These are phyloP conservation scores for Lepidurus packardi DNA, from an alignment of 1,140 invertebrate genomes.

Conservation along the genomic window DNA sequence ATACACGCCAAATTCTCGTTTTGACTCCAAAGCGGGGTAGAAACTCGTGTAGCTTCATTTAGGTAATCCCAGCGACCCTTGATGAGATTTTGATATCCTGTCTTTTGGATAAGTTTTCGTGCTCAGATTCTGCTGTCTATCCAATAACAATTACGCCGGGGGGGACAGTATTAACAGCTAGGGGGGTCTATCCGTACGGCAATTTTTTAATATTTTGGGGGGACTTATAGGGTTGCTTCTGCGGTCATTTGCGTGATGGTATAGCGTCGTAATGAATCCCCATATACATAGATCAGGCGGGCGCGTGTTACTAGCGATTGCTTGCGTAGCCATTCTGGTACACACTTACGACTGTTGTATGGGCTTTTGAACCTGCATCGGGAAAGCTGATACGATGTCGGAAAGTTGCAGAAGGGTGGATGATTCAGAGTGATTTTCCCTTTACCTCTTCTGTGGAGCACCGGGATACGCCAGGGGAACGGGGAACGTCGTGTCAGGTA, in stretches of 20 bases:
- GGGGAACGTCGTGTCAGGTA: slow-evolving; percentile 1
- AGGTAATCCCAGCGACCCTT: not conserved
- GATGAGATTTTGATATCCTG: not conserved
- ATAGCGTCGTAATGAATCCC: not conserved
- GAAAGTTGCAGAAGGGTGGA: not conserved
- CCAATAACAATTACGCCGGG: too few relatives aligned
- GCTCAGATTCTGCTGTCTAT: too few relatives aligned
- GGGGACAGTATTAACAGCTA: too few relatives aligned
- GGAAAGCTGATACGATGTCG: not conserved
- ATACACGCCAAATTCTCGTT: not conserved
- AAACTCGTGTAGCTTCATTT: not conserved
- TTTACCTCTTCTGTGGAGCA: not conserved
- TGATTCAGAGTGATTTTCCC: slow-evolving; percentile 9
- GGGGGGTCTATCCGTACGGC: not conserved
- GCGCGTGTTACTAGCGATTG: not conserved
- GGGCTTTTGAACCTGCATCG: not conserved
- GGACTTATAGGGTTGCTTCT: not conserved
- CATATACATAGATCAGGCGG: not conserved
- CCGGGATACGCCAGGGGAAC: slow-evolving; percentile 2
- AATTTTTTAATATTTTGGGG: not conserved
- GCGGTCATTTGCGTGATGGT: not conserved
- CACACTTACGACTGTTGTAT: not conserved
- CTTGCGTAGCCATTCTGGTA: not conserved
- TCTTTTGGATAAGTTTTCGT: too few relatives aligned
- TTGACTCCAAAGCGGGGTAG: not conserved